These are phyloP conservation scores for Helobdella robusta DNA, from an alignment of 2,888 invertebrate species.

Conservation along the genomic window DNA sequence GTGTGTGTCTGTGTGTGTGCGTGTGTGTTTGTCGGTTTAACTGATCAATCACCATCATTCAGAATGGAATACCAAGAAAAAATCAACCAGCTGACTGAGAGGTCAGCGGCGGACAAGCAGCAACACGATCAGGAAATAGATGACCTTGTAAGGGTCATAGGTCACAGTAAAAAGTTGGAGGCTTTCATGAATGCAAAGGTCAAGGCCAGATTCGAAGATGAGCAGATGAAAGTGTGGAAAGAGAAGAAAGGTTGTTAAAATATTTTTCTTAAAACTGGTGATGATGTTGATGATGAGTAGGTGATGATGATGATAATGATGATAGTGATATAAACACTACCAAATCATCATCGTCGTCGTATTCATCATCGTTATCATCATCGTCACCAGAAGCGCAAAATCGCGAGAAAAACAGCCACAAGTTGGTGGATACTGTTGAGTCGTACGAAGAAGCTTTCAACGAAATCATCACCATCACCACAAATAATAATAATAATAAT, in stretches of 20 bases:
- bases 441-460: neutral
- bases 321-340: neutral
- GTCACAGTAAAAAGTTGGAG: conserved; percentile 72
- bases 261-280: neutral
- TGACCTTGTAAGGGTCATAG: conserved; percentile 72
- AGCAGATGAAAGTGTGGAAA: conserved; percentile 35
- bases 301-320: neutral
- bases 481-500: too few species aligned
- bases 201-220: conserved; percentile 58
- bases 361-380: neutral
- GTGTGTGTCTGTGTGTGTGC: neutral
- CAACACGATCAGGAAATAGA: conserved; percentile 71
- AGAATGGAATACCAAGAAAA: conserved; percentile 6
- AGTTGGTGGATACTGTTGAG: neutral
- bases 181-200: conserved; percentile 71
- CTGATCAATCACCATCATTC: neutral
- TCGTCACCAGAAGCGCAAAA: neutral
- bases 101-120: conserved; percentile 36
- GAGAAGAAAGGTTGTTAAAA: conserved; percentile 14
- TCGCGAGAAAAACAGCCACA: neutral
- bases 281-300: neutral
- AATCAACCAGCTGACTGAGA: conserved; percentile 2
- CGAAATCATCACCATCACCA: neutral
- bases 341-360: neutral
- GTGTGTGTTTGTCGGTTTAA: neutral